Percentiles rank a stretch among this genome's conserved stretches.
Evolutionary conservation across 2,797 vertebrate genomes (phyloP).

Genomic region (Phataginus tricuspis): DNA sequence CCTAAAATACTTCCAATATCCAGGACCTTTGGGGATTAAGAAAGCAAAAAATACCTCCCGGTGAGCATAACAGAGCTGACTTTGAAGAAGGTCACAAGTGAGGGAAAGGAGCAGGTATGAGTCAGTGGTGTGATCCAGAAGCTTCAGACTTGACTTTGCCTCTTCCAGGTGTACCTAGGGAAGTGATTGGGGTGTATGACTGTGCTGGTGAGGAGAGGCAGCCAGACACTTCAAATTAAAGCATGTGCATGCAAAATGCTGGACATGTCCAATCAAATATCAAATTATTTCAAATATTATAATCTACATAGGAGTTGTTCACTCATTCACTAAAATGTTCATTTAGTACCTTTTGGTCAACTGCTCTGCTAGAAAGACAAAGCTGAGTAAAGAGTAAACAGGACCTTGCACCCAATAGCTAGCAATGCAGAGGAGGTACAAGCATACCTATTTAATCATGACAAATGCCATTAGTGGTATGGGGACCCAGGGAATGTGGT

Average conservation of each 20-base stretch:
- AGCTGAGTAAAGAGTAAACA: neutral
- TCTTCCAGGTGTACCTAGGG: conserved; percentile 88
- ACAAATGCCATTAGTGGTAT: neutral
- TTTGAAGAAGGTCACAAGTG: conserved; percentile 87
- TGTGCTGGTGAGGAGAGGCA: neutral
- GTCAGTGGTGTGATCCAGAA: conserved; percentile 73
- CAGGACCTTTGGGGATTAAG: neutral
- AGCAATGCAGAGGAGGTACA: neutral
- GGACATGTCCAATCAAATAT: neutral
- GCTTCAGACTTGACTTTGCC: conserved; percentile 84
- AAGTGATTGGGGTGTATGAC: neutral
- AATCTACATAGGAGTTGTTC: neutral
- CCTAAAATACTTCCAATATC: neutral
- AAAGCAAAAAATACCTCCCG: conserved; percentile 84
- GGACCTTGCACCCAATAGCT: neutral
- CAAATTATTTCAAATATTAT: conserved; percentile 10
- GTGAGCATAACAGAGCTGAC: conserved; percentile 87
- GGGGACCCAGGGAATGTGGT: neutral
- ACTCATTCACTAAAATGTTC: neutral
- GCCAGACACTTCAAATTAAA: neutral
- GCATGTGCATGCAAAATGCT: neutral
- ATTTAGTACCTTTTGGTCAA: neutral
- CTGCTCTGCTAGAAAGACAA: neutral
- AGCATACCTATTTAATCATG: neutral
- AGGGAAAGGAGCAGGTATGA: conserved; percentile 84